These are phyloP conservation scores for Aleiodes sp. DNA, from an alignment of 1,140 invertebrate species.

Conservation along the genomic window DNA sequence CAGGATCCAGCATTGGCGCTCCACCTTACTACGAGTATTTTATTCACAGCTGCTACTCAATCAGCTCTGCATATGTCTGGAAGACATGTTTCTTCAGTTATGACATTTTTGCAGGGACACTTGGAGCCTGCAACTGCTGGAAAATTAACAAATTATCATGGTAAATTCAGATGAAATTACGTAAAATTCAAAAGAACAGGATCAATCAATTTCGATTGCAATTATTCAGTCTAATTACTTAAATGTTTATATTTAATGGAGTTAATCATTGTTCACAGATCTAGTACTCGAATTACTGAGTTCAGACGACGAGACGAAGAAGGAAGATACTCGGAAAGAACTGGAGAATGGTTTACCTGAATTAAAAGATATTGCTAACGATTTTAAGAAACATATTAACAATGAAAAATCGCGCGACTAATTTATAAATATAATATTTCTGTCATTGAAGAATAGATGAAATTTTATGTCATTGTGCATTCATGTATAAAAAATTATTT, in stretches of 20 bases:
- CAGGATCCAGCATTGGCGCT: slow-evolving; percentile 85
- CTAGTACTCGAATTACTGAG: slow-evolving; percentile 22
- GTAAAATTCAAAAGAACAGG: no score
- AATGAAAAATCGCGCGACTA: slow-evolving; percentile 14
- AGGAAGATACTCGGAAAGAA: background rate
- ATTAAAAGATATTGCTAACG: slow-evolving; percentile 16
- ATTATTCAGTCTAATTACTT: no score
- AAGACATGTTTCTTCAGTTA: slow-evolving; percentile 84
- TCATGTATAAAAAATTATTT: no score
- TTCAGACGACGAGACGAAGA: background rate
- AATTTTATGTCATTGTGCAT: no score
- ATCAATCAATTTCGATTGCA: no score
- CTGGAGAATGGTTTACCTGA: background rate
- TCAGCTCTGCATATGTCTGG: slow-evolving; percentile 90
- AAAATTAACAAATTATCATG: slow-evolving; percentile 78
- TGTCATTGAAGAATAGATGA: no score
- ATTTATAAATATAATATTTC: no score
- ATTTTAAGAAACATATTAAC: slow-evolving; percentile 17
- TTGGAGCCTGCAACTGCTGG: slow-evolving; percentile 73
- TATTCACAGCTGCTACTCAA: slow-evolving; percentile 84
- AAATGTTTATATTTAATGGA: no score
- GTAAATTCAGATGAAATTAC: slow-evolving; percentile 61
- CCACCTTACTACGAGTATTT: slow-evolving; percentile 81
- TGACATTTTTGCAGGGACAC: slow-evolving; percentile 76
- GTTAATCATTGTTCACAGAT: slow-evolving; percentile 15